Evolutionary conservation across 2,113 vertebrate species (phyloP).

Genomic region (Nothocercus nigrocapillus): DNA sequence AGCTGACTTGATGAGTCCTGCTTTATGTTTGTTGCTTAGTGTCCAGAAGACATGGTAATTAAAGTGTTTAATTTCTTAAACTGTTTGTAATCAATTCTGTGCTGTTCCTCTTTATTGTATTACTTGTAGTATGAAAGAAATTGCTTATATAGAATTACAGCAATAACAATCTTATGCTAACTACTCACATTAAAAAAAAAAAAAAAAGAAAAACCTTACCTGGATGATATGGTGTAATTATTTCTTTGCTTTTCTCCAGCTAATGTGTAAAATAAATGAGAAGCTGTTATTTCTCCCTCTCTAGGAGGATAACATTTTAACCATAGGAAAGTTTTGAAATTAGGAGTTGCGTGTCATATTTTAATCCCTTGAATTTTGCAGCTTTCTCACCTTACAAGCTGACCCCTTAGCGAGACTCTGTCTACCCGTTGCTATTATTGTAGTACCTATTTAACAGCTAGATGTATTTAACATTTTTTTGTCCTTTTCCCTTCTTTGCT

Average conservation of each 20-base stretch:
- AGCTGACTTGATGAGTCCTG: neutral
- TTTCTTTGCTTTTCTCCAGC: neutral
- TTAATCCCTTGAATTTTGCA: neutral
- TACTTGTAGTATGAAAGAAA: conserved; percentile 14
- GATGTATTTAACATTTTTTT: neutral
- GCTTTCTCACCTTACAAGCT: neutral
- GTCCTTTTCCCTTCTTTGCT: neutral
- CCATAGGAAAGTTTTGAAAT: neutral
- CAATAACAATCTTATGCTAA: neutral
- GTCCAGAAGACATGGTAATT: neutral
- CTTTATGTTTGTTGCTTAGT: neutral
- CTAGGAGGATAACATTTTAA: neutral
- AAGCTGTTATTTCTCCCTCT: neutral
- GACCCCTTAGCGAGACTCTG: neutral
- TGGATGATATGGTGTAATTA: neutral
- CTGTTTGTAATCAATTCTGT: neutral
- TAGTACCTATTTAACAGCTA: neutral
- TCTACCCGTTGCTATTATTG: neutral
- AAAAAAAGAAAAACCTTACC: too few relatives aligned
- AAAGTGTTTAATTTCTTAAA: neutral
- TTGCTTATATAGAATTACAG: neutral
- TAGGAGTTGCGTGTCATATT: neutral
- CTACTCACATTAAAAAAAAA: neutral
- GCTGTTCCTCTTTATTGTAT: neutral
- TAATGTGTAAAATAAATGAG: neutral